Percentiles rank a stretch among this genome's conserved stretches.
phyloP scores from a whole-genome alignment of 2,113 vertebrate genomes.

The Varanus komodoensis region DNA sequence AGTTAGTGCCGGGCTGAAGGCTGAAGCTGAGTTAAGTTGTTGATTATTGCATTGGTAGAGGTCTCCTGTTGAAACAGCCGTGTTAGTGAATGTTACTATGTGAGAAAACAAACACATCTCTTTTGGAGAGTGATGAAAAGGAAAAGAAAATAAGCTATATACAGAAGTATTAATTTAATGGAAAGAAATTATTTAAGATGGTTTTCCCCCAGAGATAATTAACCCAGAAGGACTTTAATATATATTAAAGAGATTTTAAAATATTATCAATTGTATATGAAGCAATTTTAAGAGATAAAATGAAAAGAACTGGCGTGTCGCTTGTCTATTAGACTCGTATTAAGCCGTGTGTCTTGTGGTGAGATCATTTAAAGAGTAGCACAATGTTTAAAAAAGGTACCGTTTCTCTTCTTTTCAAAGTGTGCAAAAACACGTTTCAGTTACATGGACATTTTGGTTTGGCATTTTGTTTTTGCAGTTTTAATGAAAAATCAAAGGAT shows the following conservation, averaged over 20 bases:
- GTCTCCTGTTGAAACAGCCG: neutral
- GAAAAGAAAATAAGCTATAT: conserved; percentile 75
- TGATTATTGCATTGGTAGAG: neutral
- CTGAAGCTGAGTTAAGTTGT: neutral
- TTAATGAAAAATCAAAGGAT: conserved; percentile 75
- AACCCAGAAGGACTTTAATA: conserved; percentile 82
- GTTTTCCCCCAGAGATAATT: conserved; percentile 68
- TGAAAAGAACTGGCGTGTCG: conserved; percentile 76
- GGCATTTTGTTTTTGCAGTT: conserved; percentile 68
- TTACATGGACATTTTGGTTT: conserved; percentile 54
- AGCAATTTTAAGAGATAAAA: conserved; percentile 76
- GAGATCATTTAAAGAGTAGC: conserved; percentile 74
- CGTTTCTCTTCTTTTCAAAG: conserved; percentile 65
- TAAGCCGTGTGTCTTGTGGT: conserved; percentile 73
- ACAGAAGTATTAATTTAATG: conserved; percentile 84
- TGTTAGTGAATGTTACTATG: neutral
- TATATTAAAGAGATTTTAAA: conserved; percentile 84
- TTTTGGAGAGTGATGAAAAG: conserved; percentile 3
- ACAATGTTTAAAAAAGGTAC: conserved; percentile 69
- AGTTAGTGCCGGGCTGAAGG: neutral
- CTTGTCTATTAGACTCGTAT: conserved; percentile 72
- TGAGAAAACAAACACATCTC: neutral
- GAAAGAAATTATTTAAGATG: conserved; percentile 71
- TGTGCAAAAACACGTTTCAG: conserved; percentile 59
- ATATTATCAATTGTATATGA: conserved; percentile 85